Conservation (phyloP, 2,888 invertebrate species). For the Drosophila helvetica region DNA sequence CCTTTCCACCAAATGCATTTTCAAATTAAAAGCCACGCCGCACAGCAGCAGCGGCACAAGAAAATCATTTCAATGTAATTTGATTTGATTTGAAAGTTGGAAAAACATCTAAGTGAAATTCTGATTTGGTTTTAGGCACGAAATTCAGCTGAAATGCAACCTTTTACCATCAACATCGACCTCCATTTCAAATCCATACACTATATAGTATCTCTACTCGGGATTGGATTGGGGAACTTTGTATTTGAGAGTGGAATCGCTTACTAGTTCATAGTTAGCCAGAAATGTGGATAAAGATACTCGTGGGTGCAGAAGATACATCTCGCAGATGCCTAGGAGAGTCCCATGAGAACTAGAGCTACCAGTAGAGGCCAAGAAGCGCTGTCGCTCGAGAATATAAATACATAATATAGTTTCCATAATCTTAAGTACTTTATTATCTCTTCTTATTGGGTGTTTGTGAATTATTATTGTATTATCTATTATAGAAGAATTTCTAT, state of each 20-base stretch:
- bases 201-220: too few species aligned
- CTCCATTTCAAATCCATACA: too few species aligned
- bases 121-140: neutral
- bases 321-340: too few species aligned
- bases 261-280: too few species aligned
- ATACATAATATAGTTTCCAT: too few species aligned
- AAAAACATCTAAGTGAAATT: neutral
- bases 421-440: neutral
- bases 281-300: too few species aligned
- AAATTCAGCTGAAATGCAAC: neutral
- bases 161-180: neutral
- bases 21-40: slow-evolving; percentile 25
- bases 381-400: too few species aligned
- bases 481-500: neutral
- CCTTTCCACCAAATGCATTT: slow-evolving; percentile 44
- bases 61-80: slow-evolving; percentile 15
- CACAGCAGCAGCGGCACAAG: slow-evolving; percentile 7
- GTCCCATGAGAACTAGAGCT: too few species aligned
- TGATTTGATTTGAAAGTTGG: slow-evolving; percentile 14
- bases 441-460: neutral
- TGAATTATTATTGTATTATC: neutral
- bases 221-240: too few species aligned
- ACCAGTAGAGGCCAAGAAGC: too few species aligned
- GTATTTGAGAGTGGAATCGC: too few species aligned
- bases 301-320: too few species aligned